Base-by-base conservation (phyloP, 37 sponge, comb jelly and placozoan species). In the Diacarnus erythraeanus region DNA sequence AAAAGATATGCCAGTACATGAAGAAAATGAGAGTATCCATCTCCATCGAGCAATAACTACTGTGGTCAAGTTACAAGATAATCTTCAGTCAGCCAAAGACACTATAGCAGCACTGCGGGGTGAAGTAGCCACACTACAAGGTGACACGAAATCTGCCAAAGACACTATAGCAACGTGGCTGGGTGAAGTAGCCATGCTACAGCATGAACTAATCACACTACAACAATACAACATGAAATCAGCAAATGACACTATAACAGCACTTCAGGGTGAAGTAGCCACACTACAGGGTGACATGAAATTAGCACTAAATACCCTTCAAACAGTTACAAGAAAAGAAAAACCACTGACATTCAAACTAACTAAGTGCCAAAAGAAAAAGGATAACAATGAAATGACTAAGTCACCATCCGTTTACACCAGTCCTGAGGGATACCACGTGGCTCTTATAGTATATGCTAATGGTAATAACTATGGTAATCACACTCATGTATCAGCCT, bases 341-440 rank as follows among this genome's bases (percentile, higher is more conserved):
- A 25, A 3, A 60, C 3, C 61, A n/a, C 22, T 60, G 22, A 60
- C 38, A 35, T 31, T 68, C 4, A 68, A 68, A 34, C 34, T 68
- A 20, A 35, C 39, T 8, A 34, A 34, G 21, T 68, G 6, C 27
- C 8, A 34, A 27, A 38, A 42, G 51, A 41, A 26, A n/a, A 72
- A 72, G 51, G 29, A 3, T 21, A 72, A 42, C 5, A 42, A 39
- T 43, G 51, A 44, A 25, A 43, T n/a, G 6, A 18, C 42, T 9
- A 69, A 34, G 37, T 43, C 71, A 10, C 20, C 25, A 29, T 64
- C 72, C 26, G 27, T 80, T 58, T 58, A 72, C 42, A 35, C 72
- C 38, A 31, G 54, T 38, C 44, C 25, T 43, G 73, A 59, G 56
- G 81, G 81, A 15, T 80, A 80, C 73, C 69, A 80, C 41, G 58